A percentile compares a stretch with the other conserved stretches of the same genome.
Conservation (phyloP, 2,888 invertebrate genomes). For the Drosophila fungiperda region DNA sequence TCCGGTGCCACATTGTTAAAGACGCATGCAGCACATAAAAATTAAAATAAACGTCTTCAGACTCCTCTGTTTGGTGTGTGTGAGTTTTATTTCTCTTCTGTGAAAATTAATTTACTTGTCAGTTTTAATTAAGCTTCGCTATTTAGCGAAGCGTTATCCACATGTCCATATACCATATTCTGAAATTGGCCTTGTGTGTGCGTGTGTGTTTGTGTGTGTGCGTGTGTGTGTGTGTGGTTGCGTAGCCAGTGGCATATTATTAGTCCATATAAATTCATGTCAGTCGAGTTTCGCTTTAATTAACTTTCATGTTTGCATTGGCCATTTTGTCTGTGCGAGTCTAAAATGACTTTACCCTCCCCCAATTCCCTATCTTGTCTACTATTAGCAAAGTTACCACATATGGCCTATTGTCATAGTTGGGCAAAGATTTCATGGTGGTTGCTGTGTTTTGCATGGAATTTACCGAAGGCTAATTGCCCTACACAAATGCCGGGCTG, state of each 20-base stretch:
- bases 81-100: not conserved
- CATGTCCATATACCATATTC: constrained; percentile 33
- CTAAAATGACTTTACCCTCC: constrained; percentile 56
- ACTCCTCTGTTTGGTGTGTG: not conserved
- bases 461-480: constrained; percentile 66
- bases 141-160: constrained; percentile 64
- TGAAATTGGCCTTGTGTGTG: not conserved
- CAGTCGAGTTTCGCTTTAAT: constrained; percentile 77
- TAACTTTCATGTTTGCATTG: constrained; percentile 80
- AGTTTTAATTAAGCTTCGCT: constrained; percentile 74
- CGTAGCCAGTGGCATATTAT: constrained; percentile 71
- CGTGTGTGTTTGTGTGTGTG: constrained; percentile 7
- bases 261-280: constrained; percentile 79
- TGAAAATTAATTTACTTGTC: constrained; percentile 78
- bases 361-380: not conserved
- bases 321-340: constrained; percentile 56
- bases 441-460: constrained; percentile 26
- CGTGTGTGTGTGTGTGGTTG: constrained; percentile 11
- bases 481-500: constrained; percentile 32
- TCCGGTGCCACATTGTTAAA: constrained; percentile 35
- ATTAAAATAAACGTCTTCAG: constrained; percentile 54
- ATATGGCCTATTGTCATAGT: constrained; percentile 44
- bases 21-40: constrained; percentile 47
- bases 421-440: constrained; percentile 19
- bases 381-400: constrained; percentile 29